Conservation (phyloP, 2,888 invertebrate species). For the Dolomedes plantarius region DNA sequence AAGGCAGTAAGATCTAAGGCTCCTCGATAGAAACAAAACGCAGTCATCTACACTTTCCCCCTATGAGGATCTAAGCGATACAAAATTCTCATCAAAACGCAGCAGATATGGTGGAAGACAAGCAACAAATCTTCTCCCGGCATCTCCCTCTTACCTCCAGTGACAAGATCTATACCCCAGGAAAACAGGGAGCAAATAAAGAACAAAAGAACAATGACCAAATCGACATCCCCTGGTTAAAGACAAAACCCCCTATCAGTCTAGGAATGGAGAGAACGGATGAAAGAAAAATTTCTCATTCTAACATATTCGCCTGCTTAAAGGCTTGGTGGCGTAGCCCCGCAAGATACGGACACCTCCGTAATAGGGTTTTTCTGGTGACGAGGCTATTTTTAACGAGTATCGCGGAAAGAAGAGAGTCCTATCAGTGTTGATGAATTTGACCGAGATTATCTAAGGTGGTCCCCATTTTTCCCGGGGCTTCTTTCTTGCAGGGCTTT, state of each 20-base stretch:
- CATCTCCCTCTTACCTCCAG: background rate
- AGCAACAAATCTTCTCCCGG: background rate
- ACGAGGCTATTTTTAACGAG: conserved; percentile 65
- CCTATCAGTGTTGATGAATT: conserved; percentile 69
- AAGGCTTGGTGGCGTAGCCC: conserved; percentile 61
- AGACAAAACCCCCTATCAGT: conserved; percentile 67
- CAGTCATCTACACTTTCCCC: too few relatives aligned
- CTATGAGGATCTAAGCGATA: too few relatives aligned
- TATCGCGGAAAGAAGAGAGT: conserved; percentile 22
- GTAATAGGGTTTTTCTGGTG: conserved; percentile 67
- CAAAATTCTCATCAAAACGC: background rate
- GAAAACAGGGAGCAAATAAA: background rate
- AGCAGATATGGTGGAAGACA: background rate
- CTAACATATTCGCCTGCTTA: conserved; percentile 70
- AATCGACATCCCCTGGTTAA: conserved; percentile 58
- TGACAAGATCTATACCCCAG: conserved; percentile 5
- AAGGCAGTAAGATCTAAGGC: too few relatives aligned
- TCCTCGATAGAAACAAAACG: too few relatives aligned
- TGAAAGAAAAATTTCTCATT: conserved; percentile 64
- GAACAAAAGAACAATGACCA: conserved; percentile 64
- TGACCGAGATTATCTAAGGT: conserved; percentile 68
- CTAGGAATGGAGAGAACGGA: conserved; percentile 39
- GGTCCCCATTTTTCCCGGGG: conserved; percentile 47
- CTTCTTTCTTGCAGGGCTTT: background rate
- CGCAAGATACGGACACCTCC: conserved; percentile 64